Evolutionary conservation across 2,113 vertebrate species (phyloP), one percentile per base, ranked within the genome.

Genomic region (Vanacampus margaritifer): DNA sequence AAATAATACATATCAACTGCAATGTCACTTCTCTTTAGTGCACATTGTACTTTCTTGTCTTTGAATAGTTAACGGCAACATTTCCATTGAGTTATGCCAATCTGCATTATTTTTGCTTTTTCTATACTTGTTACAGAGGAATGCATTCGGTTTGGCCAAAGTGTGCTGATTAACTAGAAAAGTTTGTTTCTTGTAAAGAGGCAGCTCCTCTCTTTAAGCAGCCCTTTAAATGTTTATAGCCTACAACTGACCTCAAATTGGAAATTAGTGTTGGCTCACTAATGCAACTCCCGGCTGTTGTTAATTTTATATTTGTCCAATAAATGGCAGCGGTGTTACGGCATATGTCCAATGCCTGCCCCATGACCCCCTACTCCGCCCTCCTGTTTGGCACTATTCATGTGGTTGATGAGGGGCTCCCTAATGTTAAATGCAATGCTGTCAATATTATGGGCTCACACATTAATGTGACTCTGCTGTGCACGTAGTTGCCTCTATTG

Each of bases 221-320:
- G 88, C 81, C 89, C 84, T 94, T 92, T 96, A 95, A 96, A 95
- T 88, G 90, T 97, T 98, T 97, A 98, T 94, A 93, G 84, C 89
- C 84, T 94, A 90, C 92, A 93, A 92, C 91, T 94, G 93, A 97
- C 94, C 94, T 94, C 94, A 94, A 93, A 94, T 92, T 95, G 93
- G 93, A 94, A 93, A 95, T 95, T 93, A 94, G 93, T 94, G 92
- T 93, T 94, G 91, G 92, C 80, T 87, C 75, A 75, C 83, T 71
- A 88, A 95, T 93, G 94, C 85, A 91, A 90, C 89, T 91, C 74
- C 78, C 84, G 79, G 74, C 91, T 95, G 95, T 89, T 96, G 95
- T 96, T 98, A 96, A 98, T 96, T 96, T 96, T 96, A 96, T 94
- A 95, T 94, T 91, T 94, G 92, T 91, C 93, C 90, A 94, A 95